Conservation (phyloP, 2,797 vertebrate genomes). For the Eulemur coronatus region DNA sequence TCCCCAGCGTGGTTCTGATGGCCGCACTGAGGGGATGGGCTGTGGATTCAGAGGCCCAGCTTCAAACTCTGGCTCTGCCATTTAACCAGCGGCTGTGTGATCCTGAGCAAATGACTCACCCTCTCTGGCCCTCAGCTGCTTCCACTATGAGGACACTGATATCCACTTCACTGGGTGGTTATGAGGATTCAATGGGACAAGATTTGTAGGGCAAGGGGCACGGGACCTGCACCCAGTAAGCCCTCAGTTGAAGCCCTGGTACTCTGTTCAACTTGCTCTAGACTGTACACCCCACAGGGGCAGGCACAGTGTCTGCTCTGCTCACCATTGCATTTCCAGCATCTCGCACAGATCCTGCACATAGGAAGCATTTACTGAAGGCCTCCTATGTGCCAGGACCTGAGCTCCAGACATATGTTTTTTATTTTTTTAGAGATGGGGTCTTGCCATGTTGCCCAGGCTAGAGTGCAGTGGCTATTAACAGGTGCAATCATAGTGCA, state of each 20-base stretch:
- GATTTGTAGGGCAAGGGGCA: not conserved
- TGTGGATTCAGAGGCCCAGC: not conserved
- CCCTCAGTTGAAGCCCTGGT: not conserved
- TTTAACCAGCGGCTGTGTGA: not conserved
- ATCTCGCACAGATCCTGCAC: not conserved
- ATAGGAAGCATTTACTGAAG: no score
- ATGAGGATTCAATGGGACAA: not conserved
- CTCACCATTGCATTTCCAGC: fast-evolving
- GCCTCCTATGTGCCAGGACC: not conserved
- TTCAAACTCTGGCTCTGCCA: not conserved
- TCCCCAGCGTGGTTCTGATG: not conserved
- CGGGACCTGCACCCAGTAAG: fast-evolving
- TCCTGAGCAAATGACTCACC: not conserved
- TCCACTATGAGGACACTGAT: not conserved
- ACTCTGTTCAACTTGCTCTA: not conserved
- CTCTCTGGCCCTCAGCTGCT: not conserved
- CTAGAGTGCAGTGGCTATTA: not conserved
- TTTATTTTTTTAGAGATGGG: not conserved
- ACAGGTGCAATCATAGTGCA: not conserved
- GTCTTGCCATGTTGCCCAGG: not conserved
- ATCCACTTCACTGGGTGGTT: not conserved
- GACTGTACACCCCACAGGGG: fast-evolving
- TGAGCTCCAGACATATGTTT: not conserved
- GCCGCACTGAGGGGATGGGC: not conserved
- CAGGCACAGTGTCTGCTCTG: not conserved